phyloP scores from a whole-genome alignment of 2,797 vertebrate species.

The Chaunax sp. region DNA sequence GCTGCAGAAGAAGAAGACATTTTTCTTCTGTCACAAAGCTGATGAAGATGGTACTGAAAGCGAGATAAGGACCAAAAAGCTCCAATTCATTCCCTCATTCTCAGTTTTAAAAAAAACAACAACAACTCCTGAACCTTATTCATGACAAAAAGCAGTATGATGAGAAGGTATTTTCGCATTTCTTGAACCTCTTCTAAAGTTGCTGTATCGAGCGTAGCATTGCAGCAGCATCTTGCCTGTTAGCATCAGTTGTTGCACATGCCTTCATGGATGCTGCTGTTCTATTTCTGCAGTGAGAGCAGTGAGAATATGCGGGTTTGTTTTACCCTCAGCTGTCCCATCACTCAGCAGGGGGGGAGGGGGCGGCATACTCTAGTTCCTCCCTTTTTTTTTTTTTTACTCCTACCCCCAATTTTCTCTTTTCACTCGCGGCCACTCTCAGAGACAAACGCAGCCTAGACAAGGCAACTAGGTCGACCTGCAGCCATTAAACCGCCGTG shows the following conservation, averaged over 20 bases:
- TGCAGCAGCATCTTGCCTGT: conserved; percentile 30
- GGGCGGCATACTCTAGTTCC: conserved; percentile 35
- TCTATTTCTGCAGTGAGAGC: conserved; percentile 65
- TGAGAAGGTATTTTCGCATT: too few relatives aligned
- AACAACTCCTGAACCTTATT: too few relatives aligned
- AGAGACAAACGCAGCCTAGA: conserved; percentile 50
- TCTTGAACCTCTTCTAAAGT: background rate
- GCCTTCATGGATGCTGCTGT: conserved; percentile 51
- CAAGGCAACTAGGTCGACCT: conserved; percentile 72
- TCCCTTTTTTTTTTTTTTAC: background rate
- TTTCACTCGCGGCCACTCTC: conserved; percentile 46
- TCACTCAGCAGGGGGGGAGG: conserved; percentile 56
- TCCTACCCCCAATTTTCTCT: conserved; percentile 33
- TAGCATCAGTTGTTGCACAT: conserved; percentile 48
- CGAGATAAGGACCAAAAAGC: too few relatives aligned
- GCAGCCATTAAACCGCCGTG: conserved; percentile 53
- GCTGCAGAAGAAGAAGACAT: too few relatives aligned
- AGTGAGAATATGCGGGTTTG: conserved; percentile 62
- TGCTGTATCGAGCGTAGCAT: background rate
- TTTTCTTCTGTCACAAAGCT: too few relatives aligned
- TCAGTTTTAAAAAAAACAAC: too few relatives aligned
- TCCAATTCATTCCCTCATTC: too few relatives aligned
- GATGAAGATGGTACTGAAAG: too few relatives aligned
- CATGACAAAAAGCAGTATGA: too few relatives aligned
- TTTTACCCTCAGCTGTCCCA: conserved; percentile 73